Percentiles rank a stretch among this genome's conserved stretches.
phyloP scores from a whole-genome alignment of 2,888 invertebrate genomes.

The Nomada flava region DNA sequence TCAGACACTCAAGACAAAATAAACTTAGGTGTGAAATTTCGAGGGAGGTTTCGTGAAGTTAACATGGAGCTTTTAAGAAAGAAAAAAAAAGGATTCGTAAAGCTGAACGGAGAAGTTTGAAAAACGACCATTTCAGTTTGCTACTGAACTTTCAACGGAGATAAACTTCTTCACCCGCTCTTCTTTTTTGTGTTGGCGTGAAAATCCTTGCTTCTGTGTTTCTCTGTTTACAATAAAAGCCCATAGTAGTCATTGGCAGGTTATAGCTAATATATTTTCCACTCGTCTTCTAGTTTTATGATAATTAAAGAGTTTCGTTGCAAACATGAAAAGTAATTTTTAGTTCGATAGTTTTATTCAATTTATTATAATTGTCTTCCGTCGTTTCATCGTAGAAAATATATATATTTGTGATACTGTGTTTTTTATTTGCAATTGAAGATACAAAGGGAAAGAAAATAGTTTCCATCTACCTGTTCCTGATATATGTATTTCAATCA shows the following conservation, averaged over 20 bases:
- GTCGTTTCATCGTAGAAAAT: neutral
- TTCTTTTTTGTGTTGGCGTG: slow-evolving; percentile 8
- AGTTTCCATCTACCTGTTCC: too few species aligned
- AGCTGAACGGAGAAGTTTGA: slow-evolving; percentile 29
- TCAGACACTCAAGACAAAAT: neutral
- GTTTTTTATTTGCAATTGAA: neutral
- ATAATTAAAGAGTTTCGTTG: neutral
- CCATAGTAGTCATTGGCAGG: neutral
- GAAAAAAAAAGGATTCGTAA: neutral
- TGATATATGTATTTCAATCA: too few species aligned
- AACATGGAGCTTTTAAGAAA: neutral
- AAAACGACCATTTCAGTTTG: slow-evolving; percentile 40
- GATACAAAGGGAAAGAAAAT: neutral
- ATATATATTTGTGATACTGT: neutral
- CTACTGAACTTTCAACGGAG: slow-evolving; percentile 26
- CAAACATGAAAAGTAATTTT: too few species aligned
- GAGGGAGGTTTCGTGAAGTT: slow-evolving; percentile 17
- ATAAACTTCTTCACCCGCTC: neutral
- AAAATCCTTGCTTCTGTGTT: neutral
- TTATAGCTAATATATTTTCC: neutral
- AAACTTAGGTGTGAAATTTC: neutral
- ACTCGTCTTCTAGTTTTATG: neutral
- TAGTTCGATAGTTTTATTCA: neutral
- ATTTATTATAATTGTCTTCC: neutral
- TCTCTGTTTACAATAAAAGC: neutral